Evolutionary conservation across 2,797 vertebrate species (phyloP).

Genomic region (Hemitrygon akajei): DNA sequence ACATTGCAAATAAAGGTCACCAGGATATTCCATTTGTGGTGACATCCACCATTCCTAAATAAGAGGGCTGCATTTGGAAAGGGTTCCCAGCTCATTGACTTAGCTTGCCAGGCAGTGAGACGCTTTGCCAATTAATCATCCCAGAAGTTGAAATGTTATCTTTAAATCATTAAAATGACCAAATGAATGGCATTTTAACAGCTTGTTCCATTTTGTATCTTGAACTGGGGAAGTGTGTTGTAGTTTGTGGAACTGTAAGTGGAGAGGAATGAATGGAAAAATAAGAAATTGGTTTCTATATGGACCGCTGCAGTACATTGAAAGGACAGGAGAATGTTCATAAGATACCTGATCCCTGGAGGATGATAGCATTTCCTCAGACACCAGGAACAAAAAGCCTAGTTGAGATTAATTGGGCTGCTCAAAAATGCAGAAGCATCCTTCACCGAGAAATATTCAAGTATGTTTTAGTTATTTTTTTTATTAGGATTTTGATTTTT

Average conservation of each 20-base stretch:
- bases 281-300: background rate
- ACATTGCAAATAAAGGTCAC: too few relatives aligned
- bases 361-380: background rate
- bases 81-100: background rate
- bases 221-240: background rate
- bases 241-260: background rate
- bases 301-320: background rate
- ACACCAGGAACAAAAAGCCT: background rate
- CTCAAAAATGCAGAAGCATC: background rate
- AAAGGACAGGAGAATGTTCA: background rate
- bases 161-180: background rate
- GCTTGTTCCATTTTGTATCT: background rate
- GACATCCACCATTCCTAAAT: background rate
- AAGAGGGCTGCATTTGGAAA: background rate
- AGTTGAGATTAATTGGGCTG: background rate
- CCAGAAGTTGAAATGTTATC: background rate
- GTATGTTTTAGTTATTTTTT: background rate
- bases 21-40: background rate
- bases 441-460: background rate
- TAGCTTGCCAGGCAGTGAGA: background rate
- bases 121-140: background rate
- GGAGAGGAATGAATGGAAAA: background rate
- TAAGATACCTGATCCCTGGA: background rate
- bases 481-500: slow-evolving; percentile 5
- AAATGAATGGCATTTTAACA: background rate